Conservation (phyloP, 2,797 vertebrate genomes). For the Phalanger gymnotis region DNA sequence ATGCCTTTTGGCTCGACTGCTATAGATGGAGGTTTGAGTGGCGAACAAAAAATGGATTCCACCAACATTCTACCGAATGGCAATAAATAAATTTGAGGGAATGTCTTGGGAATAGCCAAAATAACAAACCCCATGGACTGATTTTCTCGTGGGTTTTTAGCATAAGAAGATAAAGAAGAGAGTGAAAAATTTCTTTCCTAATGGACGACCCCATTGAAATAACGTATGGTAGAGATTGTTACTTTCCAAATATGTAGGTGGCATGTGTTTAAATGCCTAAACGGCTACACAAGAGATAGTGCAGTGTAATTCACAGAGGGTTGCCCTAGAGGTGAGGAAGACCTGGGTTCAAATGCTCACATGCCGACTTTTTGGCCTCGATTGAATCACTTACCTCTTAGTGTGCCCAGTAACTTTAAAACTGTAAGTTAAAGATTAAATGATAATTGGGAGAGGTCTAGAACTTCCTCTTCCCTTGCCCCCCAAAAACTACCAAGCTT, state of each 20-base stretch:
- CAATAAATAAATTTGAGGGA: background rate
- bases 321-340: background rate
- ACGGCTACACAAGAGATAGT: background rate
- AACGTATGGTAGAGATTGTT: fast-evolving
- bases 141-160: background rate
- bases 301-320: background rate
- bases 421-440: background rate
- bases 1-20: background rate
- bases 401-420: background rate
- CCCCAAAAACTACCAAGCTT: background rate
- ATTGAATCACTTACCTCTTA: background rate
- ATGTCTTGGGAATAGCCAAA: fast-evolving
- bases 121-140: fast-evolving
- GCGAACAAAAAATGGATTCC: background rate
- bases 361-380: background rate
- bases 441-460: background rate
- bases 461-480: background rate
- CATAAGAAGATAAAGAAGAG: fast-evolving
- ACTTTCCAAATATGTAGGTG: fast-evolving
- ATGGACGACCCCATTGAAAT: fast-evolving
- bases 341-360: background rate
- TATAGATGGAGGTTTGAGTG: fast-evolving
- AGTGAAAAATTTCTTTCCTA: fast-evolving
- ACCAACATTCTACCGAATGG: fast-evolving
- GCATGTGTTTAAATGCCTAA: background rate